Conservation (phyloP, 1,140 invertebrate genomes). For the Lanistes nyassanus region DNA sequence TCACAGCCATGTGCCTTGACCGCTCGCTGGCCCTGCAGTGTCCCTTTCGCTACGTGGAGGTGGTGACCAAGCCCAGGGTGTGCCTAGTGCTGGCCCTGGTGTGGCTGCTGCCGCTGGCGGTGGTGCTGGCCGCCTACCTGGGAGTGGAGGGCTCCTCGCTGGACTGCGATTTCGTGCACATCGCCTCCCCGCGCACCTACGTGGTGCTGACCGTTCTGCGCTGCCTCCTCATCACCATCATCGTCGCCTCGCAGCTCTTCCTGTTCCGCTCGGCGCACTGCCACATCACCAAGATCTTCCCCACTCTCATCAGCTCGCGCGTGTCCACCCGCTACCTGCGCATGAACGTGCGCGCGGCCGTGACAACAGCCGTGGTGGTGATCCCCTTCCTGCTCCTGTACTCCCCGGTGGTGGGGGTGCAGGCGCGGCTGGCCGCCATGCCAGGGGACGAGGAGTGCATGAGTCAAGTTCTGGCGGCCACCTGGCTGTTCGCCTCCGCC, state of each 20-base stretch:
- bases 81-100: background rate
- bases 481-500: slow-evolving; percentile 20
- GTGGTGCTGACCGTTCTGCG: slow-evolving; percentile 9
- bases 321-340: slow-evolving; percentile 5
- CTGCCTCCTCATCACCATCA: slow-evolving; percentile 15
- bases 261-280: slow-evolving; percentile 16
- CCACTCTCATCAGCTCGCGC: slow-evolving; percentile 6
- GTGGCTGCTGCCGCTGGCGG: slow-evolving; percentile 5
- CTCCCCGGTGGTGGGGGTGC: slow-evolving; percentile 7
- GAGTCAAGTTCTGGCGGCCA: slow-evolving; percentile 13
- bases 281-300: slow-evolving; percentile 21
- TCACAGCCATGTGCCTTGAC: slow-evolving; percentile 12
- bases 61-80: slow-evolving; percentile 5
- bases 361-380: slow-evolving; percentile 10
- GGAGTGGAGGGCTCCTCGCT: background rate
- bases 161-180: slow-evolving; percentile 11
- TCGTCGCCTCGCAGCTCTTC: slow-evolving; percentile 13
- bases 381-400: slow-evolving; percentile 12
- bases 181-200: slow-evolving; percentile 16
- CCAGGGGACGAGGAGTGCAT: background rate
- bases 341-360: slow-evolving; percentile 18
- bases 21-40: slow-evolving; percentile 4
- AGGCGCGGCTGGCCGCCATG: background rate
- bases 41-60: slow-evolving; percentile 14
- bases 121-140: slow-evolving; percentile 14